A percentile compares a stretch with the other conserved stretches of the same genome.
phyloP scores from a whole-genome alignment of 2,888 invertebrate species.

The Tachystola acroxantha region DNA sequence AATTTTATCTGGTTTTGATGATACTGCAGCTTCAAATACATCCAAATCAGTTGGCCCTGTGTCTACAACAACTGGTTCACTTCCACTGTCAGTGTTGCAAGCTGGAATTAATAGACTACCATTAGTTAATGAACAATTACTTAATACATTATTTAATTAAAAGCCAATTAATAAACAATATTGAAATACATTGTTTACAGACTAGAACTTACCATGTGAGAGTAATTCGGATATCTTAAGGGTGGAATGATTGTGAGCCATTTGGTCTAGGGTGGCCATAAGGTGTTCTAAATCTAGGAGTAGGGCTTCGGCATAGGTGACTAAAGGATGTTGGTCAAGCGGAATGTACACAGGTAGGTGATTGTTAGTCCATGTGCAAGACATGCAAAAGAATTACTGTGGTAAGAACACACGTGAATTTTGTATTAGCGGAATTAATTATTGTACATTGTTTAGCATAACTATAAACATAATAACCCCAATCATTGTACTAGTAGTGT shows the following conservation, averaged over 20 bases:
- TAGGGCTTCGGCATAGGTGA: constrained; percentile 75
- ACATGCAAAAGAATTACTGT: constrained; percentile 71
- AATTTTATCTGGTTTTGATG: constrained; percentile 51
- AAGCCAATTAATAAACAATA: too few relatives aligned
- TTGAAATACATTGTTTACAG: neutral
- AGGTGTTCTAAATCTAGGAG: constrained; percentile 78
- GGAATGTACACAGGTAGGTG: constrained; percentile 51
- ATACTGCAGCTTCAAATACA: constrained; percentile 45
- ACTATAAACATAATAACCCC: too few relatives aligned
- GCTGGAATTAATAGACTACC: constrained; percentile 44
- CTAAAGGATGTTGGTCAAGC: constrained; percentile 60
- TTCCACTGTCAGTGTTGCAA: constrained; percentile 44
- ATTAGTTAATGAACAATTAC: too few relatives aligned
- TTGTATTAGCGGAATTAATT: constrained; percentile 17
- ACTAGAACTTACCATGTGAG: constrained; percentile 64
- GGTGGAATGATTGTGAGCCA: constrained; percentile 73
- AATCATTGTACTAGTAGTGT: neutral
- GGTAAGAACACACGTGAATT: constrained; percentile 21
- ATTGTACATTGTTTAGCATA: neutral
- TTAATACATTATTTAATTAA: too few relatives aligned
- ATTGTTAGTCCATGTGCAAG: constrained; percentile 70
- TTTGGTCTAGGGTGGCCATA: constrained; percentile 76
- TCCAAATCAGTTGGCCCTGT: constrained; percentile 48
- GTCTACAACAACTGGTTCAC: constrained; percentile 32
- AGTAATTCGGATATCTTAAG: constrained; percentile 74